phyloP scores from a whole-genome alignment of 2,888 invertebrate genomes.

The Stenodera caucasica region DNA sequence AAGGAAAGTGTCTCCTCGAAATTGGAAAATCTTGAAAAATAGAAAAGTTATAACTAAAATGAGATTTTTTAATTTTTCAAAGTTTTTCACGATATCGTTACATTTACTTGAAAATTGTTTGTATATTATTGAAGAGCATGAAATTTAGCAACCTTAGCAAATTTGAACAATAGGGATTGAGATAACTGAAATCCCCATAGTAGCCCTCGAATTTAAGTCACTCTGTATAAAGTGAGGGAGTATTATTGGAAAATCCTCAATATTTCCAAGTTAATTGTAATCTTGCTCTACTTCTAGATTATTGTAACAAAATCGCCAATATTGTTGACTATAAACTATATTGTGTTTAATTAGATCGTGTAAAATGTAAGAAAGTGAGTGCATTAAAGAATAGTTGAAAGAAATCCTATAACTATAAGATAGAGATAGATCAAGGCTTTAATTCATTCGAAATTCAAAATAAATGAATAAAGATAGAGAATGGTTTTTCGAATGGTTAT shows the following conservation, averaged over 20 bases:
- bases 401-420: neutral
- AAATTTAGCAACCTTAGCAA: no score
- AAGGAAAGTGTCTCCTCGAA: no score
- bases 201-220: no score
- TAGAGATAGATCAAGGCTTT: neutral
- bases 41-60: no score
- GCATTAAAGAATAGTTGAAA: neutral
- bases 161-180: no score
- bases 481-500: neutral
- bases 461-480: neutral
- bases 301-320: conserved; percentile 7
- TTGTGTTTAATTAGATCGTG: conserved; percentile 1
- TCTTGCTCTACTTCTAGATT: conserved; percentile 24
- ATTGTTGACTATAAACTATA: conserved; percentile 1
- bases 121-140: no score
- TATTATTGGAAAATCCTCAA: conserved; percentile 25
- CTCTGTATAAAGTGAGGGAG: conserved; percentile 17
- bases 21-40: no score
- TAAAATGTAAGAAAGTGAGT: conserved; percentile 13
- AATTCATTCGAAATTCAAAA: neutral
- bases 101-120: no score
- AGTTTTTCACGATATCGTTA: no score
- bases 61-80: no score
- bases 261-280: conserved; percentile 26
- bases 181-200: no score